These are phyloP conservation scores for Zaprionus bogoriensis DNA, from an alignment of 2,888 invertebrate species.

Conservation along the genomic window DNA sequence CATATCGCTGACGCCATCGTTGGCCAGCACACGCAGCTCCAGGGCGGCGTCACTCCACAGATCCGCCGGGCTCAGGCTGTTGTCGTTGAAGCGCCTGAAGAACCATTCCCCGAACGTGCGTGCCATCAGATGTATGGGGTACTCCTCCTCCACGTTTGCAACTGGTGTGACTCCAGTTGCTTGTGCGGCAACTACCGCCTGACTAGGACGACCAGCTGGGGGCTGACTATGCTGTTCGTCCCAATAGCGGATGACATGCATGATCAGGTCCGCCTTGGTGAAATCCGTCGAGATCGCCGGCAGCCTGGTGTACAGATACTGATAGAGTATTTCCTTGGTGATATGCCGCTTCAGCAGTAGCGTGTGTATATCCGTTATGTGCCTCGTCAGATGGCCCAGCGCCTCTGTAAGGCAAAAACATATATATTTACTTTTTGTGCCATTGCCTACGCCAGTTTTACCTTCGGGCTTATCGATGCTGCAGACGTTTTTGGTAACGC, in stretches of 20 bases:
- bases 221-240: slow-evolving; percentile 45
- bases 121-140: slow-evolving; percentile 83
- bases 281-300: slow-evolving; percentile 82
- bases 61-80: slow-evolving; percentile 83
- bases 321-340: slow-evolving; percentile 84
- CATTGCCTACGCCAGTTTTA: slow-evolving; percentile 14
- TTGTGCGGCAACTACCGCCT: neutral
- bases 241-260: slow-evolving; percentile 83
- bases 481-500: slow-evolving; percentile 76
- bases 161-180: neutral
- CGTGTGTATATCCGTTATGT: slow-evolving; percentile 83
- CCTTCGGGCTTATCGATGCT: slow-evolving; percentile 63
- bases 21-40: slow-evolving; percentile 66
- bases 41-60: slow-evolving; percentile 84
- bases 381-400: slow-evolving; percentile 83
- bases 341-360: slow-evolving; percentile 84
- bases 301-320: slow-evolving; percentile 84
- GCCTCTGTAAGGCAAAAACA: slow-evolving; percentile 82
- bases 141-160: slow-evolving; percentile 24
- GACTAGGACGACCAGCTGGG: too few relatives aligned
- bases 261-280: slow-evolving; percentile 84
- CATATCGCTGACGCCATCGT: slow-evolving; percentile 61
- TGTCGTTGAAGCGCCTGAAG: slow-evolving; percentile 82
- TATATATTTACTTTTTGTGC: neutral
- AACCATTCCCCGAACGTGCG: slow-evolving; percentile 86